Evolutionary conservation across 2,797 vertebrate species (phyloP).

Genomic region (Scleropages formosus): DNA sequence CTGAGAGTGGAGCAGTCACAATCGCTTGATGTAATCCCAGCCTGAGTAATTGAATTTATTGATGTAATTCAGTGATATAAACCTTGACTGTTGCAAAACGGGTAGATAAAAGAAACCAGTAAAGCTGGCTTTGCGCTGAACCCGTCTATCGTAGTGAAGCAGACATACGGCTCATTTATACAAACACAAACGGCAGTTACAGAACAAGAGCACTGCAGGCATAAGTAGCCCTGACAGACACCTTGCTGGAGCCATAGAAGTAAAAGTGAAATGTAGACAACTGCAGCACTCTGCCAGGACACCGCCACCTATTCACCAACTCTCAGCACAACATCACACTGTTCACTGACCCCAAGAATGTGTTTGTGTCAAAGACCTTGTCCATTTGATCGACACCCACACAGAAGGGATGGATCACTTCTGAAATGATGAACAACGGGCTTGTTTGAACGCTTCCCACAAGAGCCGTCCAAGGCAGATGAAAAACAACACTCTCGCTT

Average conservation of each 20-base stretch:
- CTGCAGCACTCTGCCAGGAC: too few species aligned
- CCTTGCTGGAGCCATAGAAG: not conserved
- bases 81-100: not conserved
- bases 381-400: too few species aligned
- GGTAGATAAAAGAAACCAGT: not conserved
- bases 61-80: slow-evolving; percentile 1
- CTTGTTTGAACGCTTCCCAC: too few species aligned
- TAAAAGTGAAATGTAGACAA: not conserved
- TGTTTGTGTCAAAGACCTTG: too few species aligned
- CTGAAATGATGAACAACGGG: too few species aligned
- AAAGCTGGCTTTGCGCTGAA: not conserved
- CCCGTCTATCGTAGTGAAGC: not conserved
- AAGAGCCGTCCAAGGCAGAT: too few species aligned
- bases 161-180: not conserved
- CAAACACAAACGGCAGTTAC: not conserved
- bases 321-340: too few species aligned
- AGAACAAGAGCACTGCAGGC: not conserved
- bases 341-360: too few species aligned
- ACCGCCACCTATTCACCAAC: too few species aligned
- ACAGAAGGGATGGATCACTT: too few species aligned
- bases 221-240: not conserved
- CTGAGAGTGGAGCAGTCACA: not conserved
- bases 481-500: too few species aligned
- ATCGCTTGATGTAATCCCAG: not conserved
- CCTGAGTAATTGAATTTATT: not conserved